A percentile compares a stretch with the other conserved stretches of the same genome.
These are phyloP conservation scores for Symphodus melops DNA, from an alignment of 2,113 vertebrate species.

Conservation along the genomic window DNA sequence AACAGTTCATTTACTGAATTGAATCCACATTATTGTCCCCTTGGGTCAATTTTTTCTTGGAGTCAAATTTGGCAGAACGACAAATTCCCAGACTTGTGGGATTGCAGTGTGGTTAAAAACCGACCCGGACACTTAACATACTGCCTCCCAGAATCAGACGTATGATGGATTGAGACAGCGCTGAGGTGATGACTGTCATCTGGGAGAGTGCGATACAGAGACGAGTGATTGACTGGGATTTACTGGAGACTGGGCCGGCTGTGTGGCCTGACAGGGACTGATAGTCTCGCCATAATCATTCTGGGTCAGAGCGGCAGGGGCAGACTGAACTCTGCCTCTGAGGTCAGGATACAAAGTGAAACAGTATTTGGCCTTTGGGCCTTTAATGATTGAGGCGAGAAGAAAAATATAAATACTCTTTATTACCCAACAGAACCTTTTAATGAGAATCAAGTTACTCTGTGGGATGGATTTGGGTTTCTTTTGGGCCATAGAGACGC, in stretches of 20 bases:
- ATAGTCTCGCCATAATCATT: slow-evolving; percentile 55
- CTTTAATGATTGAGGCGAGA: no score
- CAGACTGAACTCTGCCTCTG: slow-evolving; percentile 27
- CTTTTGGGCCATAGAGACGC: no score
- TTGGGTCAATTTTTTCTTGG: no score
- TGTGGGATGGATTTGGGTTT: no score
- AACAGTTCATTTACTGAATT: no score
- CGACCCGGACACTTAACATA: slow-evolving; percentile 36
- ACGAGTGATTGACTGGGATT: slow-evolving; percentile 65
- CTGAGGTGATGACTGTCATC: slow-evolving; percentile 47
- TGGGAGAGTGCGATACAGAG: slow-evolving; percentile 63
- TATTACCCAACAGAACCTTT: no score
- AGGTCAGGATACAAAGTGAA: slow-evolving; percentile 41
- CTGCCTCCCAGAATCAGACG: slow-evolving; percentile 35
- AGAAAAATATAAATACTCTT: no score
- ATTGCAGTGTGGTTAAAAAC: slow-evolving; percentile 19
- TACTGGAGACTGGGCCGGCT: slow-evolving; percentile 33
- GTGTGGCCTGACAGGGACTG: slow-evolving; percentile 65
- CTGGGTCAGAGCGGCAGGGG: slow-evolving; percentile 51
- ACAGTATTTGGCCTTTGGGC: no score
- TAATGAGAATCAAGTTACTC: no score
- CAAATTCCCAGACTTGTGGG: slow-evolving; percentile 55
- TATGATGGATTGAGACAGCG: slow-evolving; percentile 60
- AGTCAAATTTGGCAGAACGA: no score
- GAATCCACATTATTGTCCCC: no score